A percentile compares a stretch with the other conserved stretches of the same genome.
Evolutionary conservation across 2,888 invertebrate species (phyloP).

Genomic region (Metalampra italica): DNA sequence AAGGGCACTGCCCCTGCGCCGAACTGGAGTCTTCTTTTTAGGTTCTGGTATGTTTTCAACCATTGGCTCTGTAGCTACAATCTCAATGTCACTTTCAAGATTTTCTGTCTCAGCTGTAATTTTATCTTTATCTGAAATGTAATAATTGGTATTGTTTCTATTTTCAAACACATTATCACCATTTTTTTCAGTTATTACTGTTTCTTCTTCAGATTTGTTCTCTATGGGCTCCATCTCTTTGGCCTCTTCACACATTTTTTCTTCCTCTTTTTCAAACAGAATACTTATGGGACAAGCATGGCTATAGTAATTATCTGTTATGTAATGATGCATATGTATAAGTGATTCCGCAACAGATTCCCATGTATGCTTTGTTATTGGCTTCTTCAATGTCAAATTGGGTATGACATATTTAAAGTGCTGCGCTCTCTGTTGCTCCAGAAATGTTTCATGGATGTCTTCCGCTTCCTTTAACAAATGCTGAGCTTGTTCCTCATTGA

Average conservation of each 20-base stretch:
- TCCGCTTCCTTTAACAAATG: constrained; percentile 78
- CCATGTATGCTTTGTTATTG: constrained; percentile 81
- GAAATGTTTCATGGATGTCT: constrained; percentile 73
- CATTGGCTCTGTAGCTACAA: constrained; percentile 16
- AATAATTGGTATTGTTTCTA: constrained; percentile 67
- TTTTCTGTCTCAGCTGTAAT: constrained; percentile 54
- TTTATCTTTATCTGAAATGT: constrained; percentile 65
- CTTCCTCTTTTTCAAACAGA: constrained; percentile 48
- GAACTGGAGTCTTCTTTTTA: constrained; percentile 72
- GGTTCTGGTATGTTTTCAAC: constrained; percentile 39
- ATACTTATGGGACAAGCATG: constrained; percentile 70
- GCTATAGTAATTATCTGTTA: constrained; percentile 79
- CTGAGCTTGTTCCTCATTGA: constrained; percentile 75
- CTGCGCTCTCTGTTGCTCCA: constrained; percentile 70
- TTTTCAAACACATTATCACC: constrained; percentile 49
- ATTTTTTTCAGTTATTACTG: constrained; percentile 40
- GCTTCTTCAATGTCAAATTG: constrained; percentile 77
- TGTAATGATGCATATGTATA: constrained; percentile 81
- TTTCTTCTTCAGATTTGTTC: constrained; percentile 14
- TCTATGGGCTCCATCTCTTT: constrained; percentile 28
- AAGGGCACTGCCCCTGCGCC: constrained; percentile 85
- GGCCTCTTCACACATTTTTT: constrained; percentile 47
- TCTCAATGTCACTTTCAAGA: constrained; percentile 54
- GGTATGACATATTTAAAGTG: constrained; percentile 75
- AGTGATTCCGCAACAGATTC: constrained; percentile 81